These are phyloP conservation scores for Tetrax tetrax DNA, from an alignment of 2,113 vertebrate species.

Conservation along the genomic window DNA sequence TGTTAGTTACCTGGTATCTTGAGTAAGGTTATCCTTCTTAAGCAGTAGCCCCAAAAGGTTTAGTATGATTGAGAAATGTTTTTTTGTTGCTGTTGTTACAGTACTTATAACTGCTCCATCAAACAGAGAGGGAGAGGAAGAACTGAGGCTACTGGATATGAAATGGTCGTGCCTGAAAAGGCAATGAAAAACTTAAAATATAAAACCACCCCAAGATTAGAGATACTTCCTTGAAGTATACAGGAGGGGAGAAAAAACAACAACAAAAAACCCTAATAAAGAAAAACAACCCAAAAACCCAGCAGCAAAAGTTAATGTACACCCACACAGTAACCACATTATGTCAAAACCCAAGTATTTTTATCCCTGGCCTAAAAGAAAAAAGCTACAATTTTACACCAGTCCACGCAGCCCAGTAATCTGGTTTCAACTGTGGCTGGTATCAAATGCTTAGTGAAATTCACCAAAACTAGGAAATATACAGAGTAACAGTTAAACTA, in stretches of 20 bases:
- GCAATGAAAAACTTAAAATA: background rate
- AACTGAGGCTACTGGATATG: conserved; percentile 97
- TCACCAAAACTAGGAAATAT: background rate
- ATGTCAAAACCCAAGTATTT: background rate
- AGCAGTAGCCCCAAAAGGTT: conserved; percentile 89
- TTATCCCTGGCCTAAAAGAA: background rate
- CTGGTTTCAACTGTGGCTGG: background rate
- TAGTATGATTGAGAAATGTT: conserved; percentile 94
- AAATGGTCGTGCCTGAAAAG: conserved; percentile 92
- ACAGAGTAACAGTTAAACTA: background rate
- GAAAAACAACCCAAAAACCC: background rate
- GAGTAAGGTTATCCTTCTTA: conserved; percentile 88
- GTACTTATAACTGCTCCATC: conserved; percentile 98
- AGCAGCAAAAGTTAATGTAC: background rate
- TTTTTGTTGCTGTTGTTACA: conserved; percentile 97
- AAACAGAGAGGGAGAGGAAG: conserved; percentile 94
- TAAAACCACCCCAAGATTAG: background rate
- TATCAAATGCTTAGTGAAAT: background rate
- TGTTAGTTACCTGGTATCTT: conserved; percentile 86
- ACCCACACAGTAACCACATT: background rate
- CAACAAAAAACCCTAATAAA: background rate
- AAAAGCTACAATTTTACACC: background rate
- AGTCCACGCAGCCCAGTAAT: background rate
- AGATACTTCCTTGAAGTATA: background rate
- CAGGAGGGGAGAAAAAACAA: background rate